Evolutionary conservation across 2,797 vertebrate genomes (phyloP).

Genomic region (Remorina albescens): DNA sequence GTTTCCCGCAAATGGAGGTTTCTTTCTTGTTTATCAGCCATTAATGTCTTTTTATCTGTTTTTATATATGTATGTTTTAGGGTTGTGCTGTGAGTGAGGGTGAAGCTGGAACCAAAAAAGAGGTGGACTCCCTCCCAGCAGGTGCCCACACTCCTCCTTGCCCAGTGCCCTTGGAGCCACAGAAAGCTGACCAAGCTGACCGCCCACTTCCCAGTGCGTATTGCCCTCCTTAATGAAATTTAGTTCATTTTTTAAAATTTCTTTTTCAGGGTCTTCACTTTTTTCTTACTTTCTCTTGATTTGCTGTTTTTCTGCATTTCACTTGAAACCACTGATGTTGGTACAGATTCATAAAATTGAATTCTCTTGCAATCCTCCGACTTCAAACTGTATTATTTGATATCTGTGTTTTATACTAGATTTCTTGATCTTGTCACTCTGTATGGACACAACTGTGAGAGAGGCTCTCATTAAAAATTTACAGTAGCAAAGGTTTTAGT

Average conservation of each 20-base stretch:
- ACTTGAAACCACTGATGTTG: not conserved
- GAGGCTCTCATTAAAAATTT: not conserved
- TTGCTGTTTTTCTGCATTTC: slow-evolving; percentile 16
- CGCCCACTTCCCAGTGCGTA: slow-evolving; percentile 86
- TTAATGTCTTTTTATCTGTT: slow-evolving; percentile 20
- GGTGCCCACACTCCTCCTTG: slow-evolving; percentile 71
- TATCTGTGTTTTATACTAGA: slow-evolving; percentile 12
- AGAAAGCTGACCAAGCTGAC: slow-evolving; percentile 75
- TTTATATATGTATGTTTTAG: slow-evolving; percentile 78
- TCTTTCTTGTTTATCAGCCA: not conserved
- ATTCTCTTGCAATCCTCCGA: not conserved
- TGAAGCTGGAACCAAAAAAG: slow-evolving; percentile 63
- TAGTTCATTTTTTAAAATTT: not conserved
- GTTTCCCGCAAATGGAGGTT: not conserved
- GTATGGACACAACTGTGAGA: not conserved
- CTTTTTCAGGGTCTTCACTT: not conserved
- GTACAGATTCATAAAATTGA: not conserved
- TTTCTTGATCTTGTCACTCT: slow-evolving; percentile 20
- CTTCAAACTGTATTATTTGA: not conserved
- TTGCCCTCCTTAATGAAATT: not conserved
- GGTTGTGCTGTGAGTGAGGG: slow-evolving; percentile 73
- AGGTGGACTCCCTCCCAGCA: slow-evolving; percentile 57
- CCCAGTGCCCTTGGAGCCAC: slow-evolving; percentile 73
- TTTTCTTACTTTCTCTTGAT: not conserved
- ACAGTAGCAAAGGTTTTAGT: slow-evolving; percentile 4